These are phyloP conservation scores for Lasioglossum figueresi DNA, from an alignment of 2,888 invertebrate genomes.

Conservation along the genomic window DNA sequence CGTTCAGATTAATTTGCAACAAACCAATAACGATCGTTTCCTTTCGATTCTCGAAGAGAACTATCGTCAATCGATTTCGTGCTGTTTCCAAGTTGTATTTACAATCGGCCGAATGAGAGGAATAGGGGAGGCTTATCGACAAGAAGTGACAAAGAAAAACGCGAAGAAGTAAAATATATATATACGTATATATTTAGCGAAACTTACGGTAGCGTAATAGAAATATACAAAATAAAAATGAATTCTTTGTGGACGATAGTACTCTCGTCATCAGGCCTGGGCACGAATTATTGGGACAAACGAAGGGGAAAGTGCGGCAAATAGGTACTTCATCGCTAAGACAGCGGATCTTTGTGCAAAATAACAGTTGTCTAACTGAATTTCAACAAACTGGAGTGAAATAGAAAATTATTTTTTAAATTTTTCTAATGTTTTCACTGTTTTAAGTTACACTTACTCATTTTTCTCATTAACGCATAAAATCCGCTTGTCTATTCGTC, in stretches of 20 bases:
- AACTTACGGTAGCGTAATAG: slow-evolving; percentile 27
- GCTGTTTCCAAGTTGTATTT: slow-evolving; percentile 26
- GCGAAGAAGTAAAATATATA: background rate
- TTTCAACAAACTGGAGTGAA: too few species aligned
- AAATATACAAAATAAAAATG: background rate
- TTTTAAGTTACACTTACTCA: too few species aligned
- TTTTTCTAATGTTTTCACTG: too few species aligned
- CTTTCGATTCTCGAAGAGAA: slow-evolving; percentile 35
- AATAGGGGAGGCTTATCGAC: background rate
- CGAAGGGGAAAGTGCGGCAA: background rate
- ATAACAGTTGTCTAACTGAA: too few species aligned
- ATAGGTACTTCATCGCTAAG: background rate
- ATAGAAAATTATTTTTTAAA: too few species aligned
- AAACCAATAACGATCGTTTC: background rate
- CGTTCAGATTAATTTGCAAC: slow-evolving; percentile 16
- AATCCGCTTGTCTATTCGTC: background rate
- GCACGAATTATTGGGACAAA: background rate
- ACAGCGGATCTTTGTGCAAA: too few species aligned
- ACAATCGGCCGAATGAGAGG: background rate
- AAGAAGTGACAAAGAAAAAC: background rate
- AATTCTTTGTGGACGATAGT: slow-evolving; percentile 53
- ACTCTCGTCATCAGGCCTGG: slow-evolving; percentile 27
- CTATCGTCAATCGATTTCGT: slow-evolving; percentile 50
- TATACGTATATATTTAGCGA: slow-evolving; percentile 10
- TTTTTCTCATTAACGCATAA: too few species aligned